A percentile compares a stretch with the other conserved stretches of the same genome.
phyloP scores from a whole-genome alignment of 2,888 invertebrate species.

The Spodoptera littoralis region DNA sequence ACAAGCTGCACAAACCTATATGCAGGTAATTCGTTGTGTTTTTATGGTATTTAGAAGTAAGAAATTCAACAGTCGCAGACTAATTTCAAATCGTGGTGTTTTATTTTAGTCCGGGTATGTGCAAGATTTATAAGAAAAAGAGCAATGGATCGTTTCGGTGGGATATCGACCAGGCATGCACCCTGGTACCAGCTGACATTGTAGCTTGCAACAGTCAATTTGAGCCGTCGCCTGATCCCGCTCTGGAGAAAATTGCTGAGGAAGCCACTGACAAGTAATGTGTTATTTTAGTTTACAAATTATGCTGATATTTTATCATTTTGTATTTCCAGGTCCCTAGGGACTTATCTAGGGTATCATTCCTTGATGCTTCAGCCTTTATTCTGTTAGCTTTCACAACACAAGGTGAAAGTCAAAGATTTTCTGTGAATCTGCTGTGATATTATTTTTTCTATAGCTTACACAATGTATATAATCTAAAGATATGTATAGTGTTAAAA shows the following conservation, averaged over 20 bases:
- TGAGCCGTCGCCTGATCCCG: conserved; percentile 90
- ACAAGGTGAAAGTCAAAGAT: too few relatives aligned
- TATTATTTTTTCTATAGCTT: too few relatives aligned
- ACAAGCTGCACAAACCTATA: conserved; percentile 90
- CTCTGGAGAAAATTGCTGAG: conserved; percentile 90
- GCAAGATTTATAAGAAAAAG: conserved; percentile 84
- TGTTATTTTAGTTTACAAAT: too few relatives aligned
- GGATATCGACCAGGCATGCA: conserved; percentile 92
- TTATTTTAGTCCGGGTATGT: conserved; percentile 82
- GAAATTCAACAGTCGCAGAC: background rate
- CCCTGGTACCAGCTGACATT: conserved; percentile 91
- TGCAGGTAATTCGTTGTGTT: conserved; percentile 88
- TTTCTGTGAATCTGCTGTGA: too few relatives aligned
- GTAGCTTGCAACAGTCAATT: conserved; percentile 90
- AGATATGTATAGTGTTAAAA: too few relatives aligned
- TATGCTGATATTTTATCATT: too few relatives aligned
- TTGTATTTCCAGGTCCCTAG: too few relatives aligned
- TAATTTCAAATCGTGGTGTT: background rate
- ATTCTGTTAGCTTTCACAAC: too few relatives aligned
- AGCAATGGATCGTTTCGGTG: conserved; percentile 83
- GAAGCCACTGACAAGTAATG: conserved; percentile 90
- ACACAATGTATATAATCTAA: too few relatives aligned
- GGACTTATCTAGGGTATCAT: too few relatives aligned
- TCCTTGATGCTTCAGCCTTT: too few relatives aligned
- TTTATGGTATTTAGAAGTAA: background rate